Evolutionary conservation across 2,888 invertebrate genomes (phyloP).

Genomic region (Helobdella robusta): DNA sequence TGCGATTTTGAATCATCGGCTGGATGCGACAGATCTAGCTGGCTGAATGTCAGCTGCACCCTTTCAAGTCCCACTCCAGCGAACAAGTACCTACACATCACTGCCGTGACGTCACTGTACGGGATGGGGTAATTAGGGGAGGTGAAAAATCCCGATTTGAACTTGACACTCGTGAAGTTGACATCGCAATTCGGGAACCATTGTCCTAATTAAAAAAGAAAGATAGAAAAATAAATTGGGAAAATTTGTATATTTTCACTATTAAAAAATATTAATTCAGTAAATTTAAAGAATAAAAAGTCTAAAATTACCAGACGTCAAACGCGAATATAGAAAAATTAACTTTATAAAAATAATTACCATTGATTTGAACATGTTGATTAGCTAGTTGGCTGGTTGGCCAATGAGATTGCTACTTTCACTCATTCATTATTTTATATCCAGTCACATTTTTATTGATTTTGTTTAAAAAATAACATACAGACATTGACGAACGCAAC

Average conservation of each 20-base stretch:
- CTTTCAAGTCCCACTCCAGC: conserved; percentile 66
- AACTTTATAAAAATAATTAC: not conserved
- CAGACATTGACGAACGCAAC: too few relatives aligned
- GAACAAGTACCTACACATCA: conserved; percentile 67
- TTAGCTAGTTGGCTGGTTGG: too few relatives aligned
- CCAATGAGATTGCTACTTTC: too few relatives aligned
- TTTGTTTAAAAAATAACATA: too few relatives aligned
- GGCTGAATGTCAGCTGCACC: conserved; percentile 63
- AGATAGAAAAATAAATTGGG: not conserved
- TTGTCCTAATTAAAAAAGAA: not conserved
- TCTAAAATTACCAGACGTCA: too few relatives aligned
- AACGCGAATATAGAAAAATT: too few relatives aligned
- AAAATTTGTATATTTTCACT: not conserved
- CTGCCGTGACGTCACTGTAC: conserved; percentile 59
- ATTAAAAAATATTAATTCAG: not conserved
- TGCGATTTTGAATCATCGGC: not conserved
- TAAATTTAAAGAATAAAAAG: not conserved
- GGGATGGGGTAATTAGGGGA: conserved; percentile 75
- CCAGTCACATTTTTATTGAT: too few relatives aligned
- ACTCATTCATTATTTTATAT: too few relatives aligned
- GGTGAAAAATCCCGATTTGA: conserved; percentile 60
- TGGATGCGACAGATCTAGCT: conserved; percentile 38
- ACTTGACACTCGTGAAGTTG: conserved; percentile 35
- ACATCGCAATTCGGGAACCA: conserved; percentile 29
- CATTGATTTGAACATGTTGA: not conserved